Percentiles rank a stretch among this genome's conserved stretches.
Conservation (phyloP, 2,113 vertebrate genomes). For the Gambusia affinis region DNA sequence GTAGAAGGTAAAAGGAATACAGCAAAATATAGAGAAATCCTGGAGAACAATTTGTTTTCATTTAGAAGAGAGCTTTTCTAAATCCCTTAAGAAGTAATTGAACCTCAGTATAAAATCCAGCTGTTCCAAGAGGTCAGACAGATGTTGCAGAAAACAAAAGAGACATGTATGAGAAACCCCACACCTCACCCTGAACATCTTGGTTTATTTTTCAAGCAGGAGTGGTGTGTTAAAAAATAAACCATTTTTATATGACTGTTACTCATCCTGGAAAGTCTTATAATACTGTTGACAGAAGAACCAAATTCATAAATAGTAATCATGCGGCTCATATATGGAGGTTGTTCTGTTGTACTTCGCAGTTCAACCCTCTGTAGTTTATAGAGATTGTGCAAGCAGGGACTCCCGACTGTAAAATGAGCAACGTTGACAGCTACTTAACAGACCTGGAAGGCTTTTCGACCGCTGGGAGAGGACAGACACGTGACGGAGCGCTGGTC, state of each 20-base stretch:
- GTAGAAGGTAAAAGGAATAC: no score
- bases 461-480: slow-evolving; percentile 88
- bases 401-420: background rate
- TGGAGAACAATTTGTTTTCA: no score
- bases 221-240: background rate
- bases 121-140: background rate
- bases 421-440: background rate
- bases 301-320: background rate
- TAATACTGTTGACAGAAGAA: background rate
- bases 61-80: background rate
- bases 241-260: background rate
- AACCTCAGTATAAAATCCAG: background rate
- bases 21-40: no score
- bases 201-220: no score
- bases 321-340: background rate
- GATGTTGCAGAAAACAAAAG: no score
- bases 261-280: background rate
- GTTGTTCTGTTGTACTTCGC: no score
- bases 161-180: no score
- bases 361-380: no score
- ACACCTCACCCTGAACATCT: no score
- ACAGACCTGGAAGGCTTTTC: slow-evolving; percentile 86
- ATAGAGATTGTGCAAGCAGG: background rate
- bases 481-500: slow-evolving; percentile 86
- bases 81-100: background rate